Evolutionary conservation across 2,797 vertebrate species (phyloP).

Genomic region (Labroides dimidiatus): DNA sequence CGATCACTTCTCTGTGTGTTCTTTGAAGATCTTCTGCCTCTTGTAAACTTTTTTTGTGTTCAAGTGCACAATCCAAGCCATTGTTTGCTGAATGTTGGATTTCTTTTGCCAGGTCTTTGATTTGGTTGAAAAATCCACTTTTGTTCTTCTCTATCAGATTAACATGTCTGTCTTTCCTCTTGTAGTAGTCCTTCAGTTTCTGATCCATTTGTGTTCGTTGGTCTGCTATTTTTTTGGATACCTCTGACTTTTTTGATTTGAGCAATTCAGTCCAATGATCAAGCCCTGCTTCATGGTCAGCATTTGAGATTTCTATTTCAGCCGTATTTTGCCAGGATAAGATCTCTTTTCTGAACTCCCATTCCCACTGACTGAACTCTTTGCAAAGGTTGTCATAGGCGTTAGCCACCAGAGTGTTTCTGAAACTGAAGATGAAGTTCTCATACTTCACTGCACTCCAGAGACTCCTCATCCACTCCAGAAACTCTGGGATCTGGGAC

Average conservation of each 20-base stretch:
- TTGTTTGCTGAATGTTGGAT: slow-evolving; percentile 10
- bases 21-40: slow-evolving; percentile 49
- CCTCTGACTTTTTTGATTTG: background rate
- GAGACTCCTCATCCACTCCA: too few species aligned
- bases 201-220: slow-evolving; percentile 18
- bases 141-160: slow-evolving; percentile 72
- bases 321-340: slow-evolving; percentile 39
- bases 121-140: slow-evolving; percentile 38
- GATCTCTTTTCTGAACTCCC: too few species aligned
- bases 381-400: too few species aligned
- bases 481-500: slow-evolving; percentile 76
- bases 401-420: slow-evolving; percentile 76
- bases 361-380: too few species aligned
- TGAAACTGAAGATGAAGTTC: slow-evolving; percentile 81
- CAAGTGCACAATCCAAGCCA: slow-evolving; percentile 34
- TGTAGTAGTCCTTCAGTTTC: slow-evolving; percentile 51
- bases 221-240: background rate
- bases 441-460: slow-evolving; percentile 74
- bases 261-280: background rate
- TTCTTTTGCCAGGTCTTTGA: slow-evolving; percentile 43
- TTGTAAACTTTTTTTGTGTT: slow-evolving; percentile 15
- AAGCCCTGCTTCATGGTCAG: background rate
- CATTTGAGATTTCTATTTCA: slow-evolving; percentile 59
- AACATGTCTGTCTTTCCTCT: slow-evolving; percentile 37
- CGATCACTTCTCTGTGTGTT: slow-evolving; percentile 35